Base-by-base conservation (phyloP, 2,888 invertebrate species). In the Pandemis cinnamomeana region DNA sequence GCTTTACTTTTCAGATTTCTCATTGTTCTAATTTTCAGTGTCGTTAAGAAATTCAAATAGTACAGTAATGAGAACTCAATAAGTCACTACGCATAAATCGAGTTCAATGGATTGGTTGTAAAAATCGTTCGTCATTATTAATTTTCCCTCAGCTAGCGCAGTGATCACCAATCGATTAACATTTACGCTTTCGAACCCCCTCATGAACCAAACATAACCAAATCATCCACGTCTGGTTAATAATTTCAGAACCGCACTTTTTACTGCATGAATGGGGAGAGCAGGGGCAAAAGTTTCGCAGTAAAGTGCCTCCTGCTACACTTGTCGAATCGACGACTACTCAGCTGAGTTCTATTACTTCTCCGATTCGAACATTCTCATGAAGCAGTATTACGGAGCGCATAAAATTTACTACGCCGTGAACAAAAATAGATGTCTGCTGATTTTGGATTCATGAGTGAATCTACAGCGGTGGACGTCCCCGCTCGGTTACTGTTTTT, bases 351-450 rank as follows among this genome's bases (percentile, higher is more conserved):
- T 80, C 79, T 80, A 79, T 81, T 79, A 78, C 78, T 81, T 79
- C 78, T 64, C 76, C 78, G 76, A 78, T 77, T 76, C 76, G 73
- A 74, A 79, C 72, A 77, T 72, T 78, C 77, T 78, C 78, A 76
- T 78, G 78, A 82, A 83, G 83, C 81, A 82, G 79, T 81, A 82
- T 82, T 81, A 77, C 77, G 75, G 78, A 82, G 81, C 80, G 81
- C 80, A 82, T 78, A 80, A 80, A 84, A 83, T 85, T 82, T 85
- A 86, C 84, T 81, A 78, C 79, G 68, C 79, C 76, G 77, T 76
- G 79, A 82, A 82, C 81, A 83, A 83, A 83, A 81, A 82, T 80
- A 81, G 82, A 81, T 81, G 74, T 77, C 72, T 60, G 53, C 61
- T 78, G 77, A 78, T 77, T 78, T 76, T 77, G 78, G 78, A 81